Percentiles rank a stretch among this genome's conserved stretches.
Evolutionary conservation across 23 tunicate species (phyloP).

Genomic region (Pegea sp.): DNA sequence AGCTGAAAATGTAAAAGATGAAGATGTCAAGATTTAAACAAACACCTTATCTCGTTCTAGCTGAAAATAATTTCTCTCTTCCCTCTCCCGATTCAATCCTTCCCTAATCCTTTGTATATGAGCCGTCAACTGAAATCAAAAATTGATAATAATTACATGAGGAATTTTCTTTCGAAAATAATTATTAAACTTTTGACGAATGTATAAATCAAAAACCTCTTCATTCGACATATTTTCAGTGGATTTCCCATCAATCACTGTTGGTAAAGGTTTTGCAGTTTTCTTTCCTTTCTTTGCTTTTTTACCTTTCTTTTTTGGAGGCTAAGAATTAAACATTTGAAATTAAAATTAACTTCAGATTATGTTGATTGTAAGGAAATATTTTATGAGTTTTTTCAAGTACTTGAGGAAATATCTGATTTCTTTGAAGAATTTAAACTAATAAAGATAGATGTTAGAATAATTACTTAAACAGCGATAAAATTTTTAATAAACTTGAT

Average conservation of each 20-base stretch:
- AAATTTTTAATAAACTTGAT: too few relatives aligned
- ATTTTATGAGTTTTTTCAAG: too few relatives aligned
- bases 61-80: conserved; percentile 93
- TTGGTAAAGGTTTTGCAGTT: conserved; percentile 74
- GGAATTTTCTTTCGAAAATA: not conserved
- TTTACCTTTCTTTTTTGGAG: too few relatives aligned
- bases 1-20: too few relatives aligned
- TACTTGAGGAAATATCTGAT: too few relatives aligned
- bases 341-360: too few relatives aligned
- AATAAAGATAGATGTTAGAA: too few relatives aligned
- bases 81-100: conserved; percentile 88
- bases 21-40: not conserved
- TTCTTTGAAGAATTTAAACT: too few relatives aligned
- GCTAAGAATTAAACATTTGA: too few relatives aligned
- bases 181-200: not conserved
- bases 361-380: too few relatives aligned
- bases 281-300: conserved; percentile 65
- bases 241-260: conserved; percentile 90
- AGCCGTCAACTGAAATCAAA: conserved; percentile 32
- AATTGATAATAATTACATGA: not conserved
- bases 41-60: conserved; percentile 80
- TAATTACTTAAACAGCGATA: too few relatives aligned
- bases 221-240: conserved; percentile 94
- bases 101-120: conserved; percentile 82
- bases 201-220: conserved; percentile 10